Evolutionary conservation across 1,140 invertebrate species (phyloP), one percentile per base, ranked within the genome.

Genomic region (Nymphalis io): DNA sequence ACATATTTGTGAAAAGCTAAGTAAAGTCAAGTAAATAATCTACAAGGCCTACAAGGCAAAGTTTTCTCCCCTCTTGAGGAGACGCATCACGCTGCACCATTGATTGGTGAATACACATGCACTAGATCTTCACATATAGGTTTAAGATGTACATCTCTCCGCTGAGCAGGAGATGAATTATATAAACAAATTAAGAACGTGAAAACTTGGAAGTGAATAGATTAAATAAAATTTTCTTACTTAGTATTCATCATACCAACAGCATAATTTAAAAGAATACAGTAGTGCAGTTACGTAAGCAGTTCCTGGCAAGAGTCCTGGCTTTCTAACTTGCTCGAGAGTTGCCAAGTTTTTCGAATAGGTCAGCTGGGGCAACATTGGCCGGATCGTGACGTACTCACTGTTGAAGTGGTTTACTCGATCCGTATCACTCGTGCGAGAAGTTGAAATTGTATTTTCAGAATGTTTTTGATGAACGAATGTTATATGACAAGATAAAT

Each of bases 341-440:
- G 59, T 38, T 72, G 70, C 70, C 70, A 72, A 72, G 70, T 67
- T 72, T 72, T 67, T 57, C 40, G 63, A 59, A 67, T 60, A 38
- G 66, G 67, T 69, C 67, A 69, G 67, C 67, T 69, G 67, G 40
- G 60, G 53, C 60, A 63, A 59, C 42, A 59, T 72, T 72, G 55
- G 60, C 53, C 51, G 51, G 65, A 51, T 67, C 60, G 60, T 46
- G 63, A 59, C 60, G 60, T 63, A 64, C 39, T 67, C 38, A 58
- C 63, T 67, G 61, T 40, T 67, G 40, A 60, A 38, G 59, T 60
- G 66, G 46, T n/a, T 60, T 46, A 57, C 58, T 27, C 27, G 33
- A 61, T 42, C 60, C 48, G 51, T n/a, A 55, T 27, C 23, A 13
- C n/a, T 33, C 21, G 1, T 20, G 10, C 5, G 16, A 12, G 11